These are phyloP conservation scores for Phylloscopus trochilus DNA, from an alignment of 2,113 vertebrate genomes.

Conservation along the genomic window DNA sequence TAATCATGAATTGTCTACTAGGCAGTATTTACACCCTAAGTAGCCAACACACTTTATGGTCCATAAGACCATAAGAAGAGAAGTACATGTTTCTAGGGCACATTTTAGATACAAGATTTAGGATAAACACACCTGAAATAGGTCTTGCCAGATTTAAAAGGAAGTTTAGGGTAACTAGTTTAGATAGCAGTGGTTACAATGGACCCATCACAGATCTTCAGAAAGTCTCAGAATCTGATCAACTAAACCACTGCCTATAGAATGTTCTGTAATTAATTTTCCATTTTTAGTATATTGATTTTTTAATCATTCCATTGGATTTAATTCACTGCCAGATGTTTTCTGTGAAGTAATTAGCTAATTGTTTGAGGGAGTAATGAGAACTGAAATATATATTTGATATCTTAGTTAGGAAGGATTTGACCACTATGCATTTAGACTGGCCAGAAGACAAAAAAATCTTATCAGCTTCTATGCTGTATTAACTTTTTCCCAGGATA, in stretches of 20 bases:
- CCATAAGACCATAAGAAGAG: neutral
- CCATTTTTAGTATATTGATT: neutral
- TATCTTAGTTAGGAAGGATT: neutral
- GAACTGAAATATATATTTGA: neutral
- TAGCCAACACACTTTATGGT: neutral
- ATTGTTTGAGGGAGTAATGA: neutral
- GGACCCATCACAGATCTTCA: neutral
- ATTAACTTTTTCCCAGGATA: neutral
- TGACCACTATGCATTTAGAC: neutral
- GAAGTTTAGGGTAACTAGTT: neutral
- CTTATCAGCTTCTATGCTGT: neutral
- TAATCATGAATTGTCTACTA: neutral
- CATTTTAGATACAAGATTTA: neutral
- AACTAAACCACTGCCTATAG: neutral
- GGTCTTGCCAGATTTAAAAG: neutral
- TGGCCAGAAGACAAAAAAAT: neutral
- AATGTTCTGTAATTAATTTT: neutral
- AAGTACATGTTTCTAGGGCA: neutral
- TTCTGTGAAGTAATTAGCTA: slow-evolving; percentile 3
- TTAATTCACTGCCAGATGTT: slow-evolving; percentile 6
- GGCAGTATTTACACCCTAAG: neutral
- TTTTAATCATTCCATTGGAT: neutral
- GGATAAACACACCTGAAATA: neutral
- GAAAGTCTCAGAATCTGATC: neutral
- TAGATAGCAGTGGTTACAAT: neutral